Conservation (phyloP, 2,113 vertebrate genomes). For the Euleptes europaea region DNA sequence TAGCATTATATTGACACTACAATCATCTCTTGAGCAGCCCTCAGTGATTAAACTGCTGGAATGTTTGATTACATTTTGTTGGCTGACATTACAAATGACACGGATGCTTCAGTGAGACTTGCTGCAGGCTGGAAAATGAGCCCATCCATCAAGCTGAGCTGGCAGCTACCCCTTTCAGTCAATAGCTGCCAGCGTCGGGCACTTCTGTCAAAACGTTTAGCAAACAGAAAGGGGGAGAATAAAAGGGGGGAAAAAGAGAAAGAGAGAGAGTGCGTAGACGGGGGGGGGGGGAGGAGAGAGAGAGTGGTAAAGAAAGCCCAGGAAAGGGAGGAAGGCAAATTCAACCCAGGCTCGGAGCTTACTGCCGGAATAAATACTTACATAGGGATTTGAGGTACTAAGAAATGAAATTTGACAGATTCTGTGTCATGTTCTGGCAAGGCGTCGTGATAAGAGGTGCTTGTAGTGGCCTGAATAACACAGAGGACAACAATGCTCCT, state of each 20-base stretch:
- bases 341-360: conserved; percentile 77
- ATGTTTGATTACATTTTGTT: conserved; percentile 99
- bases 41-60: conserved; percentile 99
- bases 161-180: conserved; percentile 99
- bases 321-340: conserved; percentile 76
- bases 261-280: conserved; percentile 42
- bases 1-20: conserved; percentile 99
- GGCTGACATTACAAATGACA: conserved; percentile 99
- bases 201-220: conserved; percentile 99
- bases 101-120: conserved; percentile 99
- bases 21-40: conserved; percentile 99
- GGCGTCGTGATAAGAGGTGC: conserved; percentile 85
- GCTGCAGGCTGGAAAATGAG: conserved; percentile 99
- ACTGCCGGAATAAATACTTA: conserved; percentile 86
- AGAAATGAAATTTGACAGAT: conserved; percentile 92
- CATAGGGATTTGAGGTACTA: conserved; percentile 88
- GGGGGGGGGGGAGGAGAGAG: conserved; percentile 53
- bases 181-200: conserved; percentile 99
- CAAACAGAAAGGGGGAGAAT: conserved; percentile 89
- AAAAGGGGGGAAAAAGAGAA: conserved; percentile 80
- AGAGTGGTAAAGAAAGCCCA: conserved; percentile 67
- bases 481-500: conserved; percentile 84
- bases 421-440: conserved; percentile 90
- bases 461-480: conserved; percentile 88
- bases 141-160: conserved; percentile 99